Conservation (phyloP, 2,888 invertebrate species). For the Dexiosoma caninum region DNA sequence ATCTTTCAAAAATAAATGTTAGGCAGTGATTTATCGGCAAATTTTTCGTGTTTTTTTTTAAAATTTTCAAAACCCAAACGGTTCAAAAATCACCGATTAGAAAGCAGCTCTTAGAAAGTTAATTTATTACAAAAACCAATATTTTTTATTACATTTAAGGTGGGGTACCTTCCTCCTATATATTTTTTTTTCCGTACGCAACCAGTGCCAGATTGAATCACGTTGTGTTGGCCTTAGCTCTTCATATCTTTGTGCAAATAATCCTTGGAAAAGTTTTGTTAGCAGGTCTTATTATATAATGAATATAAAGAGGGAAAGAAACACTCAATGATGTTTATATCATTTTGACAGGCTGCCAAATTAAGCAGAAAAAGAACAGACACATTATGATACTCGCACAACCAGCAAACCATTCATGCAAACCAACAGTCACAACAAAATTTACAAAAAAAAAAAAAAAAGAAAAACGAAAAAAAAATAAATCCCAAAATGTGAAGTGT, state of each 20-base stretch:
- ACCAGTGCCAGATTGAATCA: background rate
- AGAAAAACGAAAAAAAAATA: background rate
- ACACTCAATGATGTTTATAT: constrained; percentile 50
- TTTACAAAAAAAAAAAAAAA: background rate
- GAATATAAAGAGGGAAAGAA: constrained; percentile 7
- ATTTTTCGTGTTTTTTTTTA: too few relatives aligned
- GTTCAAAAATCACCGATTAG: too few relatives aligned
- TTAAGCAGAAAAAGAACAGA: constrained; percentile 59
- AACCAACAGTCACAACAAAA: constrained; percentile 1
- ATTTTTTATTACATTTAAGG: background rate
- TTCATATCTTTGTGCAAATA: constrained; percentile 26
- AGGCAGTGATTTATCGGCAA: too few relatives aligned
- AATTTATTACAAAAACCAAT: too few relatives aligned
- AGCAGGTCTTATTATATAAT: constrained; percentile 50
- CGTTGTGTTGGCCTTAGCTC: background rate
- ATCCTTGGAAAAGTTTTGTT: constrained; percentile 38
- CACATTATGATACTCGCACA: constrained; percentile 36
- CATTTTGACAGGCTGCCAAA: constrained; percentile 62
- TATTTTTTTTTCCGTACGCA: background rate
- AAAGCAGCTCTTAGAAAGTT: too few relatives aligned
- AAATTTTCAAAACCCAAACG: too few relatives aligned
- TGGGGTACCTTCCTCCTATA: background rate
- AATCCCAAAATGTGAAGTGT: constrained; percentile 38
- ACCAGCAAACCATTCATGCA: constrained; percentile 25
- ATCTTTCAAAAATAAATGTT: too few relatives aligned